Base-by-base conservation (phyloP, 2,797 vertebrate genomes). In the Cottoperca gobio region DNA sequence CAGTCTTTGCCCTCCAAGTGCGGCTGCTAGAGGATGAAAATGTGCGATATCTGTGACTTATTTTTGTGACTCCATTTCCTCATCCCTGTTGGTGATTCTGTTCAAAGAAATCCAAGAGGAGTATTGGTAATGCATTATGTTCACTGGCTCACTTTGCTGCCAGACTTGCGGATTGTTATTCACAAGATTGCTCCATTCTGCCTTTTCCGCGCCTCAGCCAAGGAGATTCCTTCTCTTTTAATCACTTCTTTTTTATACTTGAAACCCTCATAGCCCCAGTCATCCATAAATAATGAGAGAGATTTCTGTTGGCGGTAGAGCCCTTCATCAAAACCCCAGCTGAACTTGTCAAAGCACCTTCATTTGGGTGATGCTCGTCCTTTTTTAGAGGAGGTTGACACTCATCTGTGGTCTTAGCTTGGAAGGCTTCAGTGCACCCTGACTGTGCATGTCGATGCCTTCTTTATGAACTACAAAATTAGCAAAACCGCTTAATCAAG, bases 1-100 rank as follows among this genome's bases (percentile, higher is more conserved):
- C 96, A 95, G 95, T 95, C 95, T 96, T 96, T 96, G 94, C 87
- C 60, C 86, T 16, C 91, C 88, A 91, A 93, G 90, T 92, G 91
- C 84, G 91, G 84, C 93, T 91, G 91, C 91, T 92, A 91, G 86
- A 92, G 89, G 88, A 92, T 80, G 86, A 83, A 86, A 78, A 91
- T 85, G 79, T 86, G 95, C 93, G 89, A 95, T 91, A 94, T 95
- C 93, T 94, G 92, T 95, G 95, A 94, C 94, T 95, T 93, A 92
- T 91, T 91, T 91, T 85, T 90, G 91, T 84, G 94, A 93, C 92
- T 95, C 90, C 90, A 89, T 92, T 91, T 89, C 82, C 81, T 86
- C 86, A 63, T 91, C 87, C 78, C 84, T 86, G 89, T 93, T 88
- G 89, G 85, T 89, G 91, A 84, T 92, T 94, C 90, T 85, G 88